Conservation (phyloP, 2,888 invertebrate species). For the Rhagophthalmus giganteus region DNA sequence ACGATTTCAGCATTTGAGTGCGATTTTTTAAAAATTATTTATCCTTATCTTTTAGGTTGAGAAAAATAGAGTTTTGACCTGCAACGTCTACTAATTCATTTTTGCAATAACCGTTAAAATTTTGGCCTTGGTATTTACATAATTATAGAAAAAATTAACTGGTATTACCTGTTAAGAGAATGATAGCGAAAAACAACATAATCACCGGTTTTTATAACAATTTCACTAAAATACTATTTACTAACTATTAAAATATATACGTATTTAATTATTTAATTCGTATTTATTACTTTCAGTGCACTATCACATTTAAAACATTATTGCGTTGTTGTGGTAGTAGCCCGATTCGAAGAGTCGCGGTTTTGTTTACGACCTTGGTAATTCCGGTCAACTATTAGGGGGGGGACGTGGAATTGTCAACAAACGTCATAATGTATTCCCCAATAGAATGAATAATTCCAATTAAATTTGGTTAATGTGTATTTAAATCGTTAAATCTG, state of each 20-base stretch:
- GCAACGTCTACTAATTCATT: too few relatives aligned
- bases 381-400: conserved; percentile 34
- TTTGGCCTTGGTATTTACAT: too few relatives aligned
- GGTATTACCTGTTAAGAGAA: conserved; percentile 17
- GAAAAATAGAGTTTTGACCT: too few relatives aligned
- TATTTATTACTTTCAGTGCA: conserved; percentile 5
- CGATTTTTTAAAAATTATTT: too few relatives aligned
- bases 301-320: conserved; percentile 11
- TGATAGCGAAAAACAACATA: conserved; percentile 10
- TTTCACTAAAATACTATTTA: conserved; percentile 2
- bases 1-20: too few relatives aligned
- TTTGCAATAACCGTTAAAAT: too few relatives aligned
- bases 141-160: conserved; percentile 2
- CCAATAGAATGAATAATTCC: not conserved
- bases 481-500: conserved; percentile 1
- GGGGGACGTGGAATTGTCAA: conserved; percentile 30
- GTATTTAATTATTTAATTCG: too few relatives aligned
- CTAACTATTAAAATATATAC: too few relatives aligned
- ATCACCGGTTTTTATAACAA: conserved; percentile 6
- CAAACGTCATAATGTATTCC: conserved; percentile 28
- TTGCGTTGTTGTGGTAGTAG: conserved; percentile 6
- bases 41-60: too few relatives aligned
- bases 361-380: conserved; percentile 35
- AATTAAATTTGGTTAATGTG: not conserved
- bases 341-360: conserved; percentile 18